These are phyloP conservation scores for Bolinopsis microptera DNA, from an alignment of 37 sponge, comb jelly and placozoan species.

Conservation along the genomic window DNA sequence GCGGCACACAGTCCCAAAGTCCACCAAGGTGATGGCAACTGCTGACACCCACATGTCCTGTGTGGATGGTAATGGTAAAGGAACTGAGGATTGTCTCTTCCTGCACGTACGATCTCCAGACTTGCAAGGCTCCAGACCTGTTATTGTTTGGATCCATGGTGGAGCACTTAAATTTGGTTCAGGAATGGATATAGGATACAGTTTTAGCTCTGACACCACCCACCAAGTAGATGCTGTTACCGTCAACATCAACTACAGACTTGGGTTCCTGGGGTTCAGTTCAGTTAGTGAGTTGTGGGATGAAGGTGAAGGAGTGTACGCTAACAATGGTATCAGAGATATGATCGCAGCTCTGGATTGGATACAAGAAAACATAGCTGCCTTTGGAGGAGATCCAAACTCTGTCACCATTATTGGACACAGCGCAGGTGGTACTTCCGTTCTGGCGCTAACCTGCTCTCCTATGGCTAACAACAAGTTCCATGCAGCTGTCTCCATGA, in stretches of 20 bases:
- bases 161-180: background rate
- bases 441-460: slow-evolving; percentile 35
- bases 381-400: slow-evolving; percentile 42
- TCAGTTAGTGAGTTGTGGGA: slow-evolving; percentile 32
- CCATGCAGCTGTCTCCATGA: background rate
- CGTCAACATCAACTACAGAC: slow-evolving; percentile 58
- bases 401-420: slow-evolving; percentile 8
- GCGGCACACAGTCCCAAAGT: background rate
- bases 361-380: slow-evolving; percentile 40
- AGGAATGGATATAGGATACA: slow-evolving; percentile 1
- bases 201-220: slow-evolving; percentile 10
- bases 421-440: slow-evolving; percentile 41
- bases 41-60: background rate
- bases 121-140: background rate
- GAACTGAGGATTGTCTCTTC: background rate
- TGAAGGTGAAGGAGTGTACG: background rate
- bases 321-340: slow-evolving; percentile 42
- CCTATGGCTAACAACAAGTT: slow-evolving; percentile 61
- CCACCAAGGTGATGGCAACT: background rate
- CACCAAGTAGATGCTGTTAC: background rate
- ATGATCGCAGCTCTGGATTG: slow-evolving; percentile 33
- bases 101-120: background rate
- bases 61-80: background rate
- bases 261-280: slow-evolving; percentile 36
- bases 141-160: slow-evolving; percentile 45